Evolutionary conservation across 2,113 vertebrate species (phyloP).

Genomic region (Falco punctatus): DNA sequence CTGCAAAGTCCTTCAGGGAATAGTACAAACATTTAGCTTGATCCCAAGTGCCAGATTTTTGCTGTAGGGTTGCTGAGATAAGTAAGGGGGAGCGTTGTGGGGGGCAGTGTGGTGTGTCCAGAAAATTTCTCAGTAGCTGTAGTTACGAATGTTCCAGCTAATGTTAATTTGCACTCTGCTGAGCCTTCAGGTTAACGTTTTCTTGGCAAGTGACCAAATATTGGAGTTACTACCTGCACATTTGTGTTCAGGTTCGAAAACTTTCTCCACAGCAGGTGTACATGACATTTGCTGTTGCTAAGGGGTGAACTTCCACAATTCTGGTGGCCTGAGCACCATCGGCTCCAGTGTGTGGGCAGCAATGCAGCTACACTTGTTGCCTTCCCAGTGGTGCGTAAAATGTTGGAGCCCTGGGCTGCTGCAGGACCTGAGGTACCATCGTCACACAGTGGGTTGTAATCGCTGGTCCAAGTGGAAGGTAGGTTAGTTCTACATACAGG

Average conservation of each 20-base stretch:
- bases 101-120: background rate
- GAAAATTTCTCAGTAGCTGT: background rate
- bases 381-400: fast-evolving
- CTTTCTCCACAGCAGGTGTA: background rate
- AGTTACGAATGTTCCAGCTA: background rate
- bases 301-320: background rate
- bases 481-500: background rate
- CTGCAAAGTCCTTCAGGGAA: slow-evolving; percentile 28
- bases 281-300: background rate
- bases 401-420: background rate
- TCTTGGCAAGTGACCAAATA: background rate
- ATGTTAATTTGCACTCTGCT: background rate
- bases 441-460: background rate
- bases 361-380: background rate
- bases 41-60: slow-evolving; percentile 15
- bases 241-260: background rate
- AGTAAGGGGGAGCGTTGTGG: background rate
- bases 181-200: background rate
- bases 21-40: background rate
- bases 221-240: background rate
- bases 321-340: background rate
- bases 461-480: background rate
- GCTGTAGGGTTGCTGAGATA: background rate
- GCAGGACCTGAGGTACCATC: background rate
- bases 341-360: background rate